These are phyloP conservation scores for Aratinga solstitialis DNA, from an alignment of 2,797 vertebrate species.

Conservation along the genomic window DNA sequence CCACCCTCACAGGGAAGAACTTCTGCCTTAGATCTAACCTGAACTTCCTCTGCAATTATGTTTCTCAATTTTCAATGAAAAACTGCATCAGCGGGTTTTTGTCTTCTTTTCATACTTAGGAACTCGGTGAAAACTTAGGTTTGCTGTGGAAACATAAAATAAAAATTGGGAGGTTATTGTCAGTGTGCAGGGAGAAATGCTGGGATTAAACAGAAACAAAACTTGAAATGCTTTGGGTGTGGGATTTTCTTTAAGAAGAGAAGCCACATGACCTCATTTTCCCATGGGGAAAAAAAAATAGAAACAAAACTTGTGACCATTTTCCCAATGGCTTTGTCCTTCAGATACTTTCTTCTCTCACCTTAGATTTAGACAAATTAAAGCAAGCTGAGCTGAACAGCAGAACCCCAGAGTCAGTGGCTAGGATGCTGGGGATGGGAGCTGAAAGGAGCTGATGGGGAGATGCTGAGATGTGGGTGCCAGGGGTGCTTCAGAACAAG, in stretches of 20 bases:
- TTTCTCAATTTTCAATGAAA: not conserved
- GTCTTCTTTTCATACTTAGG: not conserved
- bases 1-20: not conserved
- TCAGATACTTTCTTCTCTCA: not conserved
- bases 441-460: not conserved
- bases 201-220: not conserved
- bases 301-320: not conserved
- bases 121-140: not conserved
- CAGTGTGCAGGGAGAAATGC: not conserved
- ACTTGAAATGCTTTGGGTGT: not conserved
- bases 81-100: not conserved
- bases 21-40: not conserved
- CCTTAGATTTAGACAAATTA: not conserved
- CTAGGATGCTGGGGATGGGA: not conserved
- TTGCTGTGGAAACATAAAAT: not conserved
- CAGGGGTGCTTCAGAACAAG: not conserved
- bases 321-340: not conserved
- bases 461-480: not conserved
- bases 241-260: not conserved
- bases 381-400: not conserved
- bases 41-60: not conserved
- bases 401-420: not conserved
- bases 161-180: not conserved
- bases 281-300: accelerated
- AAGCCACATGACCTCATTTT: not conserved